Conservation (phyloP, 2,797 vertebrate genomes). For the Manis javanica region DNA sequence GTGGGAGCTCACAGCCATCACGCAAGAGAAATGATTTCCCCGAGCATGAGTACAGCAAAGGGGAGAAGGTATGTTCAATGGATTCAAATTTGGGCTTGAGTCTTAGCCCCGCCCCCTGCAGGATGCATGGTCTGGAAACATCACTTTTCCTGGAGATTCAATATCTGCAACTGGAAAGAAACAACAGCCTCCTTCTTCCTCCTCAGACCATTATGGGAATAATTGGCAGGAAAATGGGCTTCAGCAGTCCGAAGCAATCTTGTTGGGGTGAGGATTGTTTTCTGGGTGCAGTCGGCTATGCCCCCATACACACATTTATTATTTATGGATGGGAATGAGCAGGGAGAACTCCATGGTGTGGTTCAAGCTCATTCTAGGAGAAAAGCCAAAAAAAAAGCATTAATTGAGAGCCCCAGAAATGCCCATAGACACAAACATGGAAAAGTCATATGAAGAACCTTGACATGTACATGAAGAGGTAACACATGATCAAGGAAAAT, state of each 20-base stretch:
- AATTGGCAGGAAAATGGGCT: neutral
- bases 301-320: neutral
- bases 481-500: neutral
- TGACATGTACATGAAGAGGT: neutral
- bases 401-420: neutral
- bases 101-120: neutral
- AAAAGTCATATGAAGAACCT: neutral
- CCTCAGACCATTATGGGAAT: neutral
- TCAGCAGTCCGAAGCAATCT: neutral
- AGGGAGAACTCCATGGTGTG: neutral
- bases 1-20: neutral
- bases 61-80: neutral
- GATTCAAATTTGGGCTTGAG: neutral
- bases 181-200: neutral
- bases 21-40: neutral
- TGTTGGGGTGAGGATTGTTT: too few species aligned
- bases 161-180: neutral
- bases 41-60: accelerated
- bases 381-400: neutral
- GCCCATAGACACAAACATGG: neutral
- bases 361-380: neutral
- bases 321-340: neutral
- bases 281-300: accelerated
- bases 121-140: neutral
- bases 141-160: neutral